Base-by-base conservation (phyloP, 2,888 invertebrate genomes). In the Cecidostiba fungosa region DNA sequence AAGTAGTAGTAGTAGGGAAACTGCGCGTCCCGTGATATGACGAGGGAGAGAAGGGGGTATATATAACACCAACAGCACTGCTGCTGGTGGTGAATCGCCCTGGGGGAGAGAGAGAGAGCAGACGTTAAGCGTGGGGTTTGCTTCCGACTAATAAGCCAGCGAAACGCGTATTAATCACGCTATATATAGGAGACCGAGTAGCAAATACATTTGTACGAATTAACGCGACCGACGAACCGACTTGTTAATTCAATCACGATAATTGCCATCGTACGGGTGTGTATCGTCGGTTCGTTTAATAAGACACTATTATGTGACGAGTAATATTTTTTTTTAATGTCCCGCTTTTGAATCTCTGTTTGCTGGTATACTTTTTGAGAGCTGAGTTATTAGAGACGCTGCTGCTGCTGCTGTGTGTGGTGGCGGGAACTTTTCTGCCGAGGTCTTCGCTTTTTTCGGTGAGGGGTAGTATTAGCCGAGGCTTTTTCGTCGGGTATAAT, bases 131-230 rank as follows among this genome's bases (percentile, higher is more conserved):
- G 86, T 54, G 84, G 80, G 86, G 86, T 74, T 84, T 78, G 80
- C 80, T 81, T 80, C 77, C 77, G 77, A 80, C 84, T 84, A 86
- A 86, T 86, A 86, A 80, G 80, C 86, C 84, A 77, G 77, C 76
- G 81, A 86, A 86, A 79, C 82, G 82, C 79, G 74, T 83, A 83
- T 83, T 86, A 79, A 86, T 86, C 79, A 83, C 79, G 85, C 85
- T 81, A 77, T 62, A 50, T 70, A 59, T 32, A 23, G 26, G 77
- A 70, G 16, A 70, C 26, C 23, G 62, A 8, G n/a, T 74, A 23
- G 54, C 76, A 83, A 84, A 86, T 84, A 73, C 84, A 84, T 86
- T 84, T 84, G 80, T 80, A 84, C 66, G 72, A 84, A 84, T 86
- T 86, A 84, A 77, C 80, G 72, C 79, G 62, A 29, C 62, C 84